phyloP scores from a whole-genome alignment of 37 sponge, comb jelly and placozoan genomes.

The Geodia barretti region DNA sequence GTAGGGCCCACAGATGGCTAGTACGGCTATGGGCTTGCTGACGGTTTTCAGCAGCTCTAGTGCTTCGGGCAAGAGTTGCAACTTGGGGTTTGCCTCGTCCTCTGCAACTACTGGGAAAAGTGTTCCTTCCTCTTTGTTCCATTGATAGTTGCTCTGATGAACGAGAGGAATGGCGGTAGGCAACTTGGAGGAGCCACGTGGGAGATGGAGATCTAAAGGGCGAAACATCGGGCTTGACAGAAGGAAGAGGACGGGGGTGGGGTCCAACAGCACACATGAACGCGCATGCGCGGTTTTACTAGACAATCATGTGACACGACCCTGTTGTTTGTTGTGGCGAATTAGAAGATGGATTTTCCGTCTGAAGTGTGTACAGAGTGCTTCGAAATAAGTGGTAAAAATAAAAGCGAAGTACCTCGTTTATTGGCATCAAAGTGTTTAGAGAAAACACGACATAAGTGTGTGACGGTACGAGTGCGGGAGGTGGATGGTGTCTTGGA shows the following conservation, averaged over 20 bases:
- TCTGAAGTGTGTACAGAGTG: background rate
- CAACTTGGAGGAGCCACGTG: no score
- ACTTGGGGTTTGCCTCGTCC: no score
- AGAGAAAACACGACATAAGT: background rate
- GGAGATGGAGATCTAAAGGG: no score
- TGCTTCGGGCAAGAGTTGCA: conserved; percentile 14
- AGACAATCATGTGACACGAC: no score
- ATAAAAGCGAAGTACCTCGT: background rate
- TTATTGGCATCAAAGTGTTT: background rate
- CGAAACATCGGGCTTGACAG: no score
- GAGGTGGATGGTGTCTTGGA: background rate
- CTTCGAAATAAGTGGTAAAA: background rate
- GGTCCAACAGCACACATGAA: no score
- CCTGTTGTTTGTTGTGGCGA: no score
- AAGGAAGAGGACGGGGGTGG: no score
- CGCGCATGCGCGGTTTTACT: no score
- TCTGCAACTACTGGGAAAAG: no score
- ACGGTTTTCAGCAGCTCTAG: conserved; percentile 17
- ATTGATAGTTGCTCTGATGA: background rate
- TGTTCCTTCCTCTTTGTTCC: background rate
- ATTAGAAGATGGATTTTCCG: no score
- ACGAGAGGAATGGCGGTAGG: conserved; percentile 9
- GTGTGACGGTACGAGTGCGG: background rate
- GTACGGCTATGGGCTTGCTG: conserved; percentile 17
- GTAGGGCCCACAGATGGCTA: conserved; percentile 42